phyloP scores from a whole-genome alignment of 2,113 vertebrate species.

The Xerus inauris region DNA sequence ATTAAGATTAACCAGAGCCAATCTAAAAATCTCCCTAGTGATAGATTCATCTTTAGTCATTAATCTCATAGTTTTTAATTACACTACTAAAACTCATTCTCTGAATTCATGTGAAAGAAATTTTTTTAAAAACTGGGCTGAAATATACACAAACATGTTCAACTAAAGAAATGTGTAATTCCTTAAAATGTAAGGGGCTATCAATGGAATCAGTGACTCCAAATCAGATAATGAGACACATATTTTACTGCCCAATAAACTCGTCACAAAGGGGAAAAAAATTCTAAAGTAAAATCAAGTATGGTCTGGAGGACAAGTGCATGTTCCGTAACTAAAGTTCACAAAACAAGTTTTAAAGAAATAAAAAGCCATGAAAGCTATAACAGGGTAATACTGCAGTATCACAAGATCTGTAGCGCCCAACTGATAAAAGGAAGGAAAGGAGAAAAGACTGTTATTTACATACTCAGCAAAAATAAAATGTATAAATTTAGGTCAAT shows the following conservation, averaged over 20 bases:
- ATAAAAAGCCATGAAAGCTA: neutral
- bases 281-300: neutral
- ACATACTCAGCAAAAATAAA: neutral
- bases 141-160: neutral
- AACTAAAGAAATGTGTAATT: neutral
- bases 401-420: neutral
- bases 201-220: neutral
- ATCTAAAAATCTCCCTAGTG: constrained; percentile 58
- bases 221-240: neutral
- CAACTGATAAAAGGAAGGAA: neutral
- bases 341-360: constrained; percentile 12
- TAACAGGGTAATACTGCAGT: neutral
- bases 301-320: neutral
- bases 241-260: neutral
- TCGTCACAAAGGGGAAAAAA: neutral
- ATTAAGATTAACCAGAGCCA: constrained; percentile 56
- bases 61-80: constrained; percentile 62
- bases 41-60: constrained; percentile 58
- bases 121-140: neutral
- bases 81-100: constrained; percentile 38
- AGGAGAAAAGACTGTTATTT: neutral
- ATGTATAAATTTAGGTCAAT: neutral
- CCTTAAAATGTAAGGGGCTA: neutral
- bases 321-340: constrained; percentile 34
- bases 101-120: neutral